Evolutionary conservation across 2,113 vertebrate genomes (phyloP), one percentile per base, ranked within the genome.

Genomic region (Rhizomys pruinosus): DNA sequence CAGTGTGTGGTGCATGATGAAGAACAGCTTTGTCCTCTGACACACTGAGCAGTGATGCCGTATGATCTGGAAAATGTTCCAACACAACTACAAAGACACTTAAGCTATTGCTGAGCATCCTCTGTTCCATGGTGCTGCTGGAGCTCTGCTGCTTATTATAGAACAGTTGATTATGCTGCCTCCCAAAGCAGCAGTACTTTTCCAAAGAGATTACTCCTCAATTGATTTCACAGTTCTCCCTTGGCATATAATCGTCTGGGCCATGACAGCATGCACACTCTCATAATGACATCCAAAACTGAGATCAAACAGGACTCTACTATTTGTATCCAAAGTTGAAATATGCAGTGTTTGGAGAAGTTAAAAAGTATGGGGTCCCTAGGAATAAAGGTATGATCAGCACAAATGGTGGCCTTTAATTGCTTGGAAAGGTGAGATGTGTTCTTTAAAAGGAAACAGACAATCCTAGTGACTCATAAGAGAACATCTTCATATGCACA

Each of bases 1-100:
- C 12, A 71, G 29, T 22, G 3, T 1, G 7, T 32, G 59, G 34
- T 3, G 2, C 20, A 0, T 0, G 2, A 10, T 1, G 4, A 22
- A 52, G 25, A 44, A 16, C 27, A 73, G 72, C 20, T 39, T 20
- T 6, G 1, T 3, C 42, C 81, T 59, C 85, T 59, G 66, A 17
- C 3, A 13, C 2, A 68, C 25, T 32, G n/a, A 23, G 8, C 7
- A 16, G 55, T 12, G 25, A 34, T 1, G 3, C 25, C 2, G 15
- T 0, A 0, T 17, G 59, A 11, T 19, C 27, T 34, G 90, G 68
- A 37, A 17, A 10, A 13, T 4, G 7, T 8, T 5, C 47, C 23
- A 7, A 4, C 57, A 25, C 71, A 8, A 0, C 4, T 42, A 52
- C 20, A 64, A 84, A 57, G 71, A 52, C 39, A 0, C 0, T 29